Percentiles rank a stretch among this genome's conserved stretches.
Conservation (phyloP, 2,888 invertebrate species). For the Anthrax anthrax region DNA sequence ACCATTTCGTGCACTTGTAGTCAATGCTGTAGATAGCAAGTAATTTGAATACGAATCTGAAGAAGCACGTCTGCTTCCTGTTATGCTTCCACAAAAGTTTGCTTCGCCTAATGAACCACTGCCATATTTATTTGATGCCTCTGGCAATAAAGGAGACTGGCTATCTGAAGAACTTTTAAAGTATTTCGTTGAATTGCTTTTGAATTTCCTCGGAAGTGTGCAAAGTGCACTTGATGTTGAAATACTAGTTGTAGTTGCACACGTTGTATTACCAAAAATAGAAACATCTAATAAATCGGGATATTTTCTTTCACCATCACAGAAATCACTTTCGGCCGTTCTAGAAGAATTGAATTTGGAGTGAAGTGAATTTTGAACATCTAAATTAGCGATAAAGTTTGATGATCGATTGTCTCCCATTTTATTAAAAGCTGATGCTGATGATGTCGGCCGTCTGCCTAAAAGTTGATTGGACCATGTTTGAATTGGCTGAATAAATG, state of each 20-base stretch:
- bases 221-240: constrained; percentile 36
- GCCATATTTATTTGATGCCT: constrained; percentile 48
- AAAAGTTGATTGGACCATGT: constrained; percentile 35
- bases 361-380: not conserved
- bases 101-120: constrained; percentile 54
- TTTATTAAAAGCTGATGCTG: not conserved
- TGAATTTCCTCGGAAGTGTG: constrained; percentile 44
- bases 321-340: constrained; percentile 31
- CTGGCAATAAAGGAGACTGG: constrained; percentile 55
- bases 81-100: constrained; percentile 40
- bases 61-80: constrained; percentile 36
- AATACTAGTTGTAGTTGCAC: constrained; percentile 1
- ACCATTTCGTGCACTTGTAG: constrained; percentile 13
- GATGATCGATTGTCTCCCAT: not conserved
- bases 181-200: constrained; percentile 25
- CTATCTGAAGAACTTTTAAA: constrained; percentile 44
- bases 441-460: constrained; percentile 6
- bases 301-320: constrained; percentile 26
- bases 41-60: constrained; percentile 36
- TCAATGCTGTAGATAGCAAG: constrained; percentile 15
- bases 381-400: not conserved
- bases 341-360: constrained; percentile 22
- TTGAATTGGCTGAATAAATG: constrained; percentile 23
- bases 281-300: constrained; percentile 32
- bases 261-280: constrained; percentile 22